A percentile compares a stretch with the other conserved stretches of the same genome.
These are phyloP conservation scores for Octopus bimaculoides DNA, from an alignment of 1,140 invertebrate species.

Conservation along the genomic window DNA sequence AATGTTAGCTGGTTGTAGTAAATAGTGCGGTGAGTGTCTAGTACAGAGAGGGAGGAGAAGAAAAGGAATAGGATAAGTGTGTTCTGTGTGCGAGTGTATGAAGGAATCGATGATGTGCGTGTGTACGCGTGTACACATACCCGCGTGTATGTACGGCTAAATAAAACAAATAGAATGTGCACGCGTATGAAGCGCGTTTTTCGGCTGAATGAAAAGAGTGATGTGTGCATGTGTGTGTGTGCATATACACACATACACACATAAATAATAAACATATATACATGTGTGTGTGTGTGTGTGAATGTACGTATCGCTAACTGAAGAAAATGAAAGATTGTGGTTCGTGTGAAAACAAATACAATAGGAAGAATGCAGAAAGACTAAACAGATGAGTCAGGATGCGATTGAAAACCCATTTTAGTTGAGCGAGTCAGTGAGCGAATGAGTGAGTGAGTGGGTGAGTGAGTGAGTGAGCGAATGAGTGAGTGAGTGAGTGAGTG, in stretches of 20 bases:
- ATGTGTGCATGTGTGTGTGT: too few relatives aligned
- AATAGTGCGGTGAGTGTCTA: background rate
- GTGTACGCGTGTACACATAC: too few relatives aligned
- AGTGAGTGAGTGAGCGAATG: background rate
- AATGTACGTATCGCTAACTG: background rate
- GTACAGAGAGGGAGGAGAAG: background rate
- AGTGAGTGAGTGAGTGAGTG: background rate
- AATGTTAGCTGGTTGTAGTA: background rate
- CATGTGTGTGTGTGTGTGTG: too few relatives aligned
- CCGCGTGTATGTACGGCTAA: too few relatives aligned
- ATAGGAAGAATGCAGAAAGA: background rate
- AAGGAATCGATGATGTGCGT: too few relatives aligned
- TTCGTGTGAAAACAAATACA: background rate
- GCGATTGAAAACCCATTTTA: too few relatives aligned
- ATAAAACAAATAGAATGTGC: too few relatives aligned
- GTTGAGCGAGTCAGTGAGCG: background rate
- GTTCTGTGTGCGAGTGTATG: too few relatives aligned
- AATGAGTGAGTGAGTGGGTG: background rate
- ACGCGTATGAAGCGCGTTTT: too few relatives aligned
- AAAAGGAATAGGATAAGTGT: background rate
- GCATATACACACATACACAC: too few relatives aligned
- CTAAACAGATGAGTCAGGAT: too few relatives aligned
- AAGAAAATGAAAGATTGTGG: background rate
- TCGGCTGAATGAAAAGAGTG: too few relatives aligned
- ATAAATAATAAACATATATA: accelerated